Evolutionary conservation across 2,113 vertebrate genomes (phyloP).

Genomic region (Eidolon helvum): DNA sequence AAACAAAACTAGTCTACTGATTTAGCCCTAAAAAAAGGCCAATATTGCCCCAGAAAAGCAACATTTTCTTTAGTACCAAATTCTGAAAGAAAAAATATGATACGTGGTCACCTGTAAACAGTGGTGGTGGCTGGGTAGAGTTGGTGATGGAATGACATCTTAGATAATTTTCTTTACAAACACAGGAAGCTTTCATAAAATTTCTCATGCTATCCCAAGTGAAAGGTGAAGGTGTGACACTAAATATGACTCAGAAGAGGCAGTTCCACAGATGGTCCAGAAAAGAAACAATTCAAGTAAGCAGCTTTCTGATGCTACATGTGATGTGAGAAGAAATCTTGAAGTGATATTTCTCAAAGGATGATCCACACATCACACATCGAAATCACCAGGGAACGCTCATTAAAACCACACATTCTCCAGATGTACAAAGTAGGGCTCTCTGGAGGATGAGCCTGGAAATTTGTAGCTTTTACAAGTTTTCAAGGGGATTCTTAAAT

Average conservation of each 20-base stretch:
- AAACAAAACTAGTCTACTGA: neutral
- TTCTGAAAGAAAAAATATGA: conserved; percentile 48
- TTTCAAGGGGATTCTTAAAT: conserved; percentile 30
- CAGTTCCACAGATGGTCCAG: neutral
- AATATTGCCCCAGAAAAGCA: conserved; percentile 21
- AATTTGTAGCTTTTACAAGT: neutral
- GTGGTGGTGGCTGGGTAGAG: neutral
- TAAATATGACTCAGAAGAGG: conserved; percentile 32
- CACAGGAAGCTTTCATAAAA: conserved; percentile 28
- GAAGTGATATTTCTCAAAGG: conserved; percentile 31
- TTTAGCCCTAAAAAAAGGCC: neutral
- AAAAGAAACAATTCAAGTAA: neutral
- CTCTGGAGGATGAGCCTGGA: neutral
- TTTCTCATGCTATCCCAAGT: neutral
- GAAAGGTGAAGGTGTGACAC: neutral
- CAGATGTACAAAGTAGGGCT: neutral
- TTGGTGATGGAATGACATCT: neutral
- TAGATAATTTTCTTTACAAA: conserved; percentile 40
- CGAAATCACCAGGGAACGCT: conserved; percentile 12
- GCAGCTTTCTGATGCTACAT: neutral
- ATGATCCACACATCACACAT: neutral
- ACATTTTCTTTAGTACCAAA: conserved; percentile 29
- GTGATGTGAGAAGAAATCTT: neutral
- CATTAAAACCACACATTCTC: neutral
- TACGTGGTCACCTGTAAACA: neutral